Conservation (phyloP, 2,797 vertebrate genomes). For the Pantherophis alleghaniensis region DNA sequence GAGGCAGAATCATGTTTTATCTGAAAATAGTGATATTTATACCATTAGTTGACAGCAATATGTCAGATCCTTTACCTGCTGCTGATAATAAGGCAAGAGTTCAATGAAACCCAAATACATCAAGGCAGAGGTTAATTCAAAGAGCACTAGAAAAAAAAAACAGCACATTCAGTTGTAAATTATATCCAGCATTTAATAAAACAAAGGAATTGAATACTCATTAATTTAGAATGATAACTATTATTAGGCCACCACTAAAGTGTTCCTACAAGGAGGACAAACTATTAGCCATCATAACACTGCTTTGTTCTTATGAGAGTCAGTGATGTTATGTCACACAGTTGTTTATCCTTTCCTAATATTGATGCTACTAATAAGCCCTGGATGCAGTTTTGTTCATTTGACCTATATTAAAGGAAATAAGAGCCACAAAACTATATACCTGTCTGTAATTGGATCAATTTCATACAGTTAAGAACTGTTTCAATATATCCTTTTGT, state of each 20-base stretch:
- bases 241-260: not conserved
- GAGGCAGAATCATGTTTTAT: not conserved
- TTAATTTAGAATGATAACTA: not conserved
- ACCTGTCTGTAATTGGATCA: not conserved
- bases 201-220: not conserved
- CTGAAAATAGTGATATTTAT: not conserved
- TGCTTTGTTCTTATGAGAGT: not conserved
- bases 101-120: slow-evolving; percentile 45
- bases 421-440: not conserved
- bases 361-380: not conserved
- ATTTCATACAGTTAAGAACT: no score
- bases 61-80: slow-evolving; percentile 19
- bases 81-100: slow-evolving; percentile 52
- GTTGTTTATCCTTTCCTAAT: not conserved
- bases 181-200: not conserved
- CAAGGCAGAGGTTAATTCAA: slow-evolving; percentile 29
- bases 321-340: not conserved
- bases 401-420: not conserved
- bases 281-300: not conserved
- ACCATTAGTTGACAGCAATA: not conserved
- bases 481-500: not conserved
- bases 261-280: no score
- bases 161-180: slow-evolving; percentile 36
- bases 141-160: slow-evolving; percentile 39
- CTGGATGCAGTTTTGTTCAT: not conserved